Conservation (phyloP, 2,113 vertebrate species). For the Myotis davidii region DNA sequence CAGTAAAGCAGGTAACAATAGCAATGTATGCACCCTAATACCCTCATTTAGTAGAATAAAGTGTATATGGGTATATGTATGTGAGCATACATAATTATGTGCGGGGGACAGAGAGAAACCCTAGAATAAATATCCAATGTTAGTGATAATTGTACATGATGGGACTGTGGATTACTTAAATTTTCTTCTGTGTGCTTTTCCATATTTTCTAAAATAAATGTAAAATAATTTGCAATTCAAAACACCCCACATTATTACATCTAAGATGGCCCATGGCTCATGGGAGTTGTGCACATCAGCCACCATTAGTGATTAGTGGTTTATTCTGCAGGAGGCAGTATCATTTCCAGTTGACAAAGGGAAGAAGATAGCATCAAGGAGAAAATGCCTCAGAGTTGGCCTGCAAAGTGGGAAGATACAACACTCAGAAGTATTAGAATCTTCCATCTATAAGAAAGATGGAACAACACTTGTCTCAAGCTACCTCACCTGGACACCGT, state of each 20-base stretch:
- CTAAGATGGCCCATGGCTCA: background rate
- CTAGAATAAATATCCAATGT: background rate
- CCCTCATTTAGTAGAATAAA: background rate
- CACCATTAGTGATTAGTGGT: background rate
- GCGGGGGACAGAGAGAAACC: background rate
- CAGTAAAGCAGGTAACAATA: background rate
- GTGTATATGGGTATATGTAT: background rate
- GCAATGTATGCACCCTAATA: background rate
- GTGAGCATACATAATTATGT: background rate
- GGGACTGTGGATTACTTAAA: background rate
- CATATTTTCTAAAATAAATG: background rate
- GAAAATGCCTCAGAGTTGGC: background rate
- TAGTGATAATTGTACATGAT: background rate
- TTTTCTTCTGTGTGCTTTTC: slow-evolving; percentile 2
- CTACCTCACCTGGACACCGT: background rate
- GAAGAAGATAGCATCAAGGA: background rate
- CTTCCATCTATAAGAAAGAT: background rate
- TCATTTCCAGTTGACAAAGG: background rate
- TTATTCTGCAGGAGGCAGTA: background rate
- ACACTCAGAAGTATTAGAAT: background rate
- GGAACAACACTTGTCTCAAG: background rate
- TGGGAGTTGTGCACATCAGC: background rate
- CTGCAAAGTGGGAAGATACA: background rate
- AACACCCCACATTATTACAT: background rate
- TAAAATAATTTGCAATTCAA: slow-evolving; percentile 14